Conservation (phyloP, 1,140 invertebrate genomes). For the Tachypleus tridentatus region DNA sequence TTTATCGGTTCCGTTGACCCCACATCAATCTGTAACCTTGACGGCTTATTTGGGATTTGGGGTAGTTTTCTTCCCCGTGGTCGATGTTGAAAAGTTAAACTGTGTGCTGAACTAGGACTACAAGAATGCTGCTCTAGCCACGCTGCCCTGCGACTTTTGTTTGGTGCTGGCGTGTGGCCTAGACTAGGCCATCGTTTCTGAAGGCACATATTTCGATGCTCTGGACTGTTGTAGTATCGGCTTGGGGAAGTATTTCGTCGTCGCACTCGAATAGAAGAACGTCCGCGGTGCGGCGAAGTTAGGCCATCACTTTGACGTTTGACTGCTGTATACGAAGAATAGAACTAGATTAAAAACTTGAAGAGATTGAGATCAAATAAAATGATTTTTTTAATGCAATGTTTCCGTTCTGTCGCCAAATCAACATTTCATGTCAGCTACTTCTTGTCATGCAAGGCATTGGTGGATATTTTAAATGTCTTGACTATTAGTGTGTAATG, state of each 20-base stretch:
- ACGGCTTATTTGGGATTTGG: slow-evolving; percentile 80
- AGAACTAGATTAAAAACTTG: too few species aligned
- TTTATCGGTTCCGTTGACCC: slow-evolving; percentile 29
- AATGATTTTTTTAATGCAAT: too few species aligned
- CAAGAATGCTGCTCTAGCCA: slow-evolving; percentile 39
- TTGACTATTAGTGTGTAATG: too few species aligned
- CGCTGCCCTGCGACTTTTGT: slow-evolving; percentile 39
- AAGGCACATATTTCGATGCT: slow-evolving; percentile 30
- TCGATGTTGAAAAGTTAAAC: slow-evolving; percentile 39
- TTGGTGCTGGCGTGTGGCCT: slow-evolving; percentile 13
- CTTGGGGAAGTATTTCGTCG: too few species aligned
- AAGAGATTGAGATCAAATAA: too few species aligned
- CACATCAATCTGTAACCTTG: slow-evolving; percentile 46
- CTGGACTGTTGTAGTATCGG: slow-evolving; percentile 23
- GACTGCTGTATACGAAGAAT: too few species aligned
- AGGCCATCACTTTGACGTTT: not conserved
- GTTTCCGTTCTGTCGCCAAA: too few species aligned
- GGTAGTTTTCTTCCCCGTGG: slow-evolving; percentile 63
- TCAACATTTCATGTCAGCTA: too few species aligned
- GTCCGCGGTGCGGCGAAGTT: slow-evolving; percentile 12
- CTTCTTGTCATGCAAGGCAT: too few species aligned
- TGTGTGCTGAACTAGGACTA: slow-evolving; percentile 31
- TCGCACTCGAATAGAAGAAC: slow-evolving; percentile 8
- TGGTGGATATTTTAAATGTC: too few species aligned
- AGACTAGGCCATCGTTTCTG: slow-evolving; percentile 57